Conservation (phyloP, 2,113 vertebrate genomes). For the Cephalopholis sonnerati region DNA sequence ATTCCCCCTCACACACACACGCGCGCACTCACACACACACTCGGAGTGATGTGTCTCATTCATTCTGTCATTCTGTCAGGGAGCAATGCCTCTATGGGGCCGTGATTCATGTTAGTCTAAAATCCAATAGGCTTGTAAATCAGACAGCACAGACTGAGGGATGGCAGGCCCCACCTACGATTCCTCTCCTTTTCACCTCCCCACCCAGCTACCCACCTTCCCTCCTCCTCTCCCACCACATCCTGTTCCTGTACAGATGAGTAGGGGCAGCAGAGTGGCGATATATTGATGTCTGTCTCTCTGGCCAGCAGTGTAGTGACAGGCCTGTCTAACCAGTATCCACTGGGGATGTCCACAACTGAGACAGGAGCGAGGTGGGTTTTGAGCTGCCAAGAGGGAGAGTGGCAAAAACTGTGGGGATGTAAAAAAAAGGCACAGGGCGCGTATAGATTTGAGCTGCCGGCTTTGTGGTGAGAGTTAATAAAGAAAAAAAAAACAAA, state of each 20-base stretch:
- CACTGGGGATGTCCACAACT: constrained; percentile 43
- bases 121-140: constrained; percentile 82
- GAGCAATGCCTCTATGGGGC: constrained; percentile 67
- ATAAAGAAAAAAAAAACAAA: constrained; percentile 35
- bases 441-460: constrained; percentile 38
- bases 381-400: constrained; percentile 41
- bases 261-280: constrained; percentile 51
- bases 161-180: constrained; percentile 52
- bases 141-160: constrained; percentile 68
- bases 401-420: not conserved
- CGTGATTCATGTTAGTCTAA: constrained; percentile 82
- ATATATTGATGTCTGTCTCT: constrained; percentile 68
- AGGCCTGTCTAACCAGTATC: constrained; percentile 63
- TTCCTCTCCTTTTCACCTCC: constrained; percentile 42
- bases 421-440: constrained; percentile 19
- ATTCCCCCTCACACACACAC: constrained; percentile 22
- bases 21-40: constrained; percentile 36
- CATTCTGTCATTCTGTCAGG: constrained; percentile 74
- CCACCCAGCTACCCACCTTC: constrained; percentile 1
- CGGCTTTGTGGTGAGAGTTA: constrained; percentile 15
- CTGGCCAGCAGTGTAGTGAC: constrained; percentile 58
- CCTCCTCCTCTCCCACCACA: constrained; percentile 23
- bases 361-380: constrained; percentile 33
- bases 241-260: constrained; percentile 56
- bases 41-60: constrained; percentile 62